phyloP scores from a whole-genome alignment of 2,113 vertebrate species.

The Pipa parva region DNA sequence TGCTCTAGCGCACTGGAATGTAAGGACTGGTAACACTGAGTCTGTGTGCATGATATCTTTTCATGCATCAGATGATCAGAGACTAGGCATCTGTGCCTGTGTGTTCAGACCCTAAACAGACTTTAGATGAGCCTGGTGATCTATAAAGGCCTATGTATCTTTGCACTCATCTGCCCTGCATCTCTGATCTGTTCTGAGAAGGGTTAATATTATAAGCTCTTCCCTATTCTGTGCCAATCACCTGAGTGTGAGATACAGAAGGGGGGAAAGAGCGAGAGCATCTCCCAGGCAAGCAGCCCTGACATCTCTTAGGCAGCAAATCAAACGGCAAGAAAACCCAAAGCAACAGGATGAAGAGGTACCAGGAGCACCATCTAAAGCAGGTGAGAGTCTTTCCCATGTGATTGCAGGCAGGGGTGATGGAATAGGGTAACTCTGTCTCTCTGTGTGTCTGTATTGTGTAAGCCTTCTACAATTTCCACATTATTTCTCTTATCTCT shows the following conservation, averaged over 20 bases:
- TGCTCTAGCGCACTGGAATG: too few relatives aligned
- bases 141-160: slow-evolving; percentile 8
- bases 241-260: slow-evolving; percentile 29
- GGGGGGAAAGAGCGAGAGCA: slow-evolving; percentile 4
- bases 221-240: slow-evolving; percentile 35
- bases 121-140: background rate
- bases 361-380: slow-evolving; percentile 61
- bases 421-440: background rate
- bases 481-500: background rate
- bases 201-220: slow-evolving; percentile 37
- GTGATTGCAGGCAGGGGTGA: background rate
- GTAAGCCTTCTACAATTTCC: too few relatives aligned
- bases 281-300: slow-evolving; percentile 25
- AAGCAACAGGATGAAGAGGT: slow-evolving; percentile 65
- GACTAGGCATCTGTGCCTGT: background rate
- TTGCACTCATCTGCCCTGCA: background rate
- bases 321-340: too few relatives aligned
- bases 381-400: slow-evolving; percentile 56
- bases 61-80: background rate
- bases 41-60: background rate
- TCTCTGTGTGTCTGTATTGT: background rate
- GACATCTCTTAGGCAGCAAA: slow-evolving; percentile 12
- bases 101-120: background rate
- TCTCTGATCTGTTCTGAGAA: slow-evolving; percentile 6
- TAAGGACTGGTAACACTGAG: too few relatives aligned